These are phyloP conservation scores for Rhyacophila brunnea DNA, from an alignment of 1,140 invertebrate genomes.

Conservation along the genomic window DNA sequence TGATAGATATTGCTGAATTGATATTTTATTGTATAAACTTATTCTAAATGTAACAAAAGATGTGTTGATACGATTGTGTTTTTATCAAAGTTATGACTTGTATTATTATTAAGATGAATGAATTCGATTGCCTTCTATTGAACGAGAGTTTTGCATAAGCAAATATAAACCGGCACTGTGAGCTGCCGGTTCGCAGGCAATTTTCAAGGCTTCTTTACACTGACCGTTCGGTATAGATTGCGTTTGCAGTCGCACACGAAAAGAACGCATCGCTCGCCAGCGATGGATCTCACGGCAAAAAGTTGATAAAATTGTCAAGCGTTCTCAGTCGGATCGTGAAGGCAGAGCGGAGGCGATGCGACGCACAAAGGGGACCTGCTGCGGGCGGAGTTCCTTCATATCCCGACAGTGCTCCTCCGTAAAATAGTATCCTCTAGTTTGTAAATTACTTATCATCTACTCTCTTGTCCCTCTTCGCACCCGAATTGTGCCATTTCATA, in stretches of 20 bases:
- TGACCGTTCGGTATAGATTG: not conserved
- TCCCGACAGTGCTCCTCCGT: slow-evolving; percentile 25
- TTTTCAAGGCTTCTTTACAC: not conserved
- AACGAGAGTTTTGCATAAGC: not conserved
- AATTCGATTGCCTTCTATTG: slow-evolving; percentile 28
- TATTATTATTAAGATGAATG: slow-evolving; percentile 28
- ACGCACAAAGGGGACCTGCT: slow-evolving; percentile 19
- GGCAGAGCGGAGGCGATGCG: slow-evolving; percentile 17
- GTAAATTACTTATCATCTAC: slow-evolving; percentile 28
- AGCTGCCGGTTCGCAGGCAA: not conserved
- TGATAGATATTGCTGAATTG: slow-evolving; percentile 33
- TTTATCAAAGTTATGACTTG: slow-evolving; percentile 25
- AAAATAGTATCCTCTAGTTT: slow-evolving; percentile 26
- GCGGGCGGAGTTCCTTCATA: slow-evolving; percentile 26
- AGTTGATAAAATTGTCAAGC: not conserved
- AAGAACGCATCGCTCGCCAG: too few relatives aligned
- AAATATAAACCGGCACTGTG: too few relatives aligned
- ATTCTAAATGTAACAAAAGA: slow-evolving; percentile 21
- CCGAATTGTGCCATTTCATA: slow-evolving; percentile 34
- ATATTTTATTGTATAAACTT: slow-evolving; percentile 34
- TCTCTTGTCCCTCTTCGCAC: slow-evolving; percentile 31
- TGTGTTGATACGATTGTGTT: slow-evolving; percentile 26
- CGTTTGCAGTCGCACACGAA: too few relatives aligned
- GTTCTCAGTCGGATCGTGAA: not conserved
- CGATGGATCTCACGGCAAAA: not conserved